These are phyloP conservation scores for Andrena chrysosceles DNA, from an alignment of 2,888 invertebrate genomes.

Conservation along the genomic window DNA sequence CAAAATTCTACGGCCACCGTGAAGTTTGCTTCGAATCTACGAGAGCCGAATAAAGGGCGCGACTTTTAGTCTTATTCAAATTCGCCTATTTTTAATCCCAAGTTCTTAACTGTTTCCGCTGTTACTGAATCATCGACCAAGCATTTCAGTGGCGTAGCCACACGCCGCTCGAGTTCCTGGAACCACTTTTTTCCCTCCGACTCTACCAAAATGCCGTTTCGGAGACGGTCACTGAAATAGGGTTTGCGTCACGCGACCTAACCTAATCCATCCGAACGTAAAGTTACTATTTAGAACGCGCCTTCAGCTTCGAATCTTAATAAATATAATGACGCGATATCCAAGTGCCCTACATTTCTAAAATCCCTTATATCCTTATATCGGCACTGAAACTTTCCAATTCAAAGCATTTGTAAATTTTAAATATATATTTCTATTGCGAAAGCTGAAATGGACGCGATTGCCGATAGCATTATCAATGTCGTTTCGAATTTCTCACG, in stretches of 20 bases:
- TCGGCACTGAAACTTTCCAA: no score
- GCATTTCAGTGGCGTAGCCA: conserved; percentile 46
- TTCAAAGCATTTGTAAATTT: background rate
- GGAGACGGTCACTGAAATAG: conserved; percentile 31
- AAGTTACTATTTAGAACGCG: conserved; percentile 14
- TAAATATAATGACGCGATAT: background rate
- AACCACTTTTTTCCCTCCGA: conserved; percentile 2
- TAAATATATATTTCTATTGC: background rate
- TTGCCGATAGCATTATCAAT: background rate
- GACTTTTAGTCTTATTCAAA: background rate
- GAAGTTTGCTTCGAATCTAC: background rate
- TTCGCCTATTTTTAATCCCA: conserved; percentile 36
- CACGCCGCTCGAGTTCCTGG: background rate
- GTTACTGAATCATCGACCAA: conserved; percentile 48
- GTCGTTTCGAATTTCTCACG: background rate
- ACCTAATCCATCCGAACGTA: conserved; percentile 22
- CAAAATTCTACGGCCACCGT: background rate
- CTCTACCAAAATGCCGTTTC: conserved; percentile 23
- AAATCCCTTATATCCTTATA: no score
- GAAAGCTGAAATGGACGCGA: background rate
- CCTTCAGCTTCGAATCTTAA: conserved; percentile 16
- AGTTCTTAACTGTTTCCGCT: conserved; percentile 39
- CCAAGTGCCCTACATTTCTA: no score
- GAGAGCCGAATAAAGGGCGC: background rate
- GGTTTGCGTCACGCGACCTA: conserved; percentile 46